phyloP scores from a whole-genome alignment of 2,888 invertebrate species.

The Tipula lateralis region DNA sequence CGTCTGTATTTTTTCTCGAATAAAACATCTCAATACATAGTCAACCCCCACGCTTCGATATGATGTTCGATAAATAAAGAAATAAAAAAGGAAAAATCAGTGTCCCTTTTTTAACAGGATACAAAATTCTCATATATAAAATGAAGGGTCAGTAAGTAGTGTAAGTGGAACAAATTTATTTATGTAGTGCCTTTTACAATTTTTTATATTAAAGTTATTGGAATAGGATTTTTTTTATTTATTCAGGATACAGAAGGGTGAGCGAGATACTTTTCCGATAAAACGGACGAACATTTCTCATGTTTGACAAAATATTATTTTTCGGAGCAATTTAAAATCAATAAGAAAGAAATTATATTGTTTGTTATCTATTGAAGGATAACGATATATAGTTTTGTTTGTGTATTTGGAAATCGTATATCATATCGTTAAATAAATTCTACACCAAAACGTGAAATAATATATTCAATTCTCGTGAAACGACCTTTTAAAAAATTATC shows the following conservation, averaged over 20 bases:
- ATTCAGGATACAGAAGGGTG: not conserved
- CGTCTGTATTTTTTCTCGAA: not conserved
- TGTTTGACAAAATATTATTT: conserved; percentile 25
- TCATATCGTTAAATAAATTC: not conserved
- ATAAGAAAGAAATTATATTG: conserved; percentile 25
- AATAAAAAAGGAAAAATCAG: conserved; percentile 12
- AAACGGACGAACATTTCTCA: not conserved
- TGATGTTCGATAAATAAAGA: conserved; percentile 13
- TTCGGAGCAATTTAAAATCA: conserved; percentile 26
- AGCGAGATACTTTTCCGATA: not conserved
- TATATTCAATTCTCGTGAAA: not conserved
- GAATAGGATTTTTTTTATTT: not conserved
- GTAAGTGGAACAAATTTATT: conserved; percentile 29
- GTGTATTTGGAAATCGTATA: not conserved
- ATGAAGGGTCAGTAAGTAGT: conserved; percentile 28
- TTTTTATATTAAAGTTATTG: not conserved
- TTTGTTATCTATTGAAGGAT: not conserved
- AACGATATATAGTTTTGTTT: not conserved
- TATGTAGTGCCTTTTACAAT: not conserved
- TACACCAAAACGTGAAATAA: not conserved
- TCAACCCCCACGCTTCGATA: not conserved
- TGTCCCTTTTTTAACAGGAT: not conserved
- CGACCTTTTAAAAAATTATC: not conserved
- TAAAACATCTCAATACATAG: not conserved
- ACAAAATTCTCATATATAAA: not conserved